Evolutionary conservation across 2,113 vertebrate species (phyloP), one percentile per base, ranked within the genome.

Genomic region (Progne subis): DNA sequence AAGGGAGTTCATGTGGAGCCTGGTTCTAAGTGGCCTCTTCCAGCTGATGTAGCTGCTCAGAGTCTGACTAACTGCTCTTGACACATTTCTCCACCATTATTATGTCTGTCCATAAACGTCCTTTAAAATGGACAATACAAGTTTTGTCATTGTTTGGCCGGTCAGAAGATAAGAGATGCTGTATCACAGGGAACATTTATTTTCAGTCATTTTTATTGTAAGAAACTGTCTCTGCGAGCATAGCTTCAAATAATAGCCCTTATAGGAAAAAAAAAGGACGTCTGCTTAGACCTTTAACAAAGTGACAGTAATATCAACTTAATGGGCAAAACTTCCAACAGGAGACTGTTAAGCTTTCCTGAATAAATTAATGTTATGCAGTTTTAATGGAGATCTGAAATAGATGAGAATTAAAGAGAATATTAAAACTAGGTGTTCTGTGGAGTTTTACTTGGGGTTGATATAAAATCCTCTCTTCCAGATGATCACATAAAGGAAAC

Each of bases 311-410:
- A 67, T 75, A 86, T 55, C 55, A 82, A 15, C 23, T 75, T 94
- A 84, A 92, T 43, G 44, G 61, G 87, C 46, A 85, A 91, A 82
- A 57, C 26, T 94, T 95, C 53, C 63, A 94, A 84, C 12, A 65
- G 28, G 39, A 93, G 76, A 82, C 75, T 94, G 37, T 75, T 89
- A 72, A 60, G 39, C 43, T 94, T 94, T 91, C 78, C 70, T 85
- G 46, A 77, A 92, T 74, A 94, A 92, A 95, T 92, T 72, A 85
- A 77, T 61, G 8, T 55, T 82, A 80, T 68, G 29, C 31, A 65
- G 59, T 87, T 94, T 89, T 94, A 96, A 85, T 77, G 37, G 50
- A 76, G 43, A 32, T 65, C 84, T 85, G 84, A 91, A 91, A 85
- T 77, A 91, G 46, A 91, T 28, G 15, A 69, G 50, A 82, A 82